Percentiles rank a stretch among this genome's conserved stretches.
These are phyloP conservation scores for Callinectes sapidus DNA, from an alignment of 2,888 invertebrate genomes.

Conservation along the genomic window DNA sequence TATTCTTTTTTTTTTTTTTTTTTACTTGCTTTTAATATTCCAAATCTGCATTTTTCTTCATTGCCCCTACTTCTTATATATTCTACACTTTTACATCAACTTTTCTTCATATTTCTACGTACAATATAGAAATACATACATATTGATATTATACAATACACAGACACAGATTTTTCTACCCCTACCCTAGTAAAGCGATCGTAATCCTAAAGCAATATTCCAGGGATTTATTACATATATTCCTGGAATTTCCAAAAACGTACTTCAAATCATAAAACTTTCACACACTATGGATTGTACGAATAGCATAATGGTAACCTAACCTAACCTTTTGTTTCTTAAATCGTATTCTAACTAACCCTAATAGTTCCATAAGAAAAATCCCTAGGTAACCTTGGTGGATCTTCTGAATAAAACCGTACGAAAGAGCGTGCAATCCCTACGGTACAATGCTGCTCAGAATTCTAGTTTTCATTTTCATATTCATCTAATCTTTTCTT, in stretches of 20 bases:
- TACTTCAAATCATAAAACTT: no score
- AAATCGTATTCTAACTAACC: no score
- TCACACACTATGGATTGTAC: no score
- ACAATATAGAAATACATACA: background rate
- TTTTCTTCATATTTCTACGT: background rate
- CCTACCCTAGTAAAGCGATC: no score
- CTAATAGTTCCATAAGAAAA: background rate
- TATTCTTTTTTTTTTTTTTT: background rate
- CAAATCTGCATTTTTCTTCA: background rate
- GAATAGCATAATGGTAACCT: no score
- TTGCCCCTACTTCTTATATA: background rate
- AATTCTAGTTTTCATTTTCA: no score
- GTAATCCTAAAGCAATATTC: no score
- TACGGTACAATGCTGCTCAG: background rate
- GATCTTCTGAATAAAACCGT: background rate
- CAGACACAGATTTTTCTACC: background rate
- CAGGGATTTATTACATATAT: no score
- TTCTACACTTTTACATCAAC: background rate
- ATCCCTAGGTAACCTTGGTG: background rate
- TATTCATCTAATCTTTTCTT: no score
- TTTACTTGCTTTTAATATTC: background rate
- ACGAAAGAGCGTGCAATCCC: background rate
- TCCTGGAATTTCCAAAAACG: no score
- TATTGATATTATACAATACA: background rate
- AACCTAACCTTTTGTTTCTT: no score